phyloP scores from a whole-genome alignment of 2,888 invertebrate species.

The Phengaris arion region DNA sequence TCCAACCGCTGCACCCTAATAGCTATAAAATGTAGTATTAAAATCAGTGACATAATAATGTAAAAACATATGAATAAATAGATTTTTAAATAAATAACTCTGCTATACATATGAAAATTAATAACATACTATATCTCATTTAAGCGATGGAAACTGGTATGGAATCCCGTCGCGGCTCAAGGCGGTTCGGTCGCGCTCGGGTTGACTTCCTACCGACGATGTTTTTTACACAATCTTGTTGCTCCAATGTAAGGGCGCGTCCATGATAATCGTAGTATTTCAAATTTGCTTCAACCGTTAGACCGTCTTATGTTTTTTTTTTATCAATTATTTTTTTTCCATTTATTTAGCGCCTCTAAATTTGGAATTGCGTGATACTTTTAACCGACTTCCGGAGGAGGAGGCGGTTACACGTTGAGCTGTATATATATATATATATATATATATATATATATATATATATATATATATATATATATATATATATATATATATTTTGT shows the following conservation, averaged over 20 bases:
- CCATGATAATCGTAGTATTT: constrained; percentile 45
- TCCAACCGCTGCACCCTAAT: background rate
- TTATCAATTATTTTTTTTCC: background rate
- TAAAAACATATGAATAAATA: background rate
- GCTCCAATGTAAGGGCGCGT: constrained; percentile 66
- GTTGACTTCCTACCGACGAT: constrained; percentile 79
- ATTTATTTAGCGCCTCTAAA: too few relatives aligned
- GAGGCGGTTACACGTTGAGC: too few relatives aligned
- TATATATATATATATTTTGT: too few relatives aligned
- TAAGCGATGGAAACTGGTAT: constrained; percentile 31
- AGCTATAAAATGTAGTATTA: background rate
- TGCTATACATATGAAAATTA: background rate
- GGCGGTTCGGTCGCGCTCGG: constrained; percentile 53
- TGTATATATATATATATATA: too few relatives aligned
- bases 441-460: too few relatives aligned
- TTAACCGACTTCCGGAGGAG: too few relatives aligned
- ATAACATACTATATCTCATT: background rate
- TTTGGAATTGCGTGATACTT: too few relatives aligned
- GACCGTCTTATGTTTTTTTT: constrained; percentile 4
- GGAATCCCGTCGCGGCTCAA: constrained; percentile 55
- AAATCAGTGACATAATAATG: background rate
- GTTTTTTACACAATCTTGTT: constrained; percentile 80
- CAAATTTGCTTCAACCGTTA: constrained; percentile 17
- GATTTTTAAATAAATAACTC: background rate
- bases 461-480: too few relatives aligned